A percentile compares a stretch with the other conserved stretches of the same genome.
phyloP scores from a whole-genome alignment of 2,888 invertebrate species.

The Cenopis cana region DNA sequence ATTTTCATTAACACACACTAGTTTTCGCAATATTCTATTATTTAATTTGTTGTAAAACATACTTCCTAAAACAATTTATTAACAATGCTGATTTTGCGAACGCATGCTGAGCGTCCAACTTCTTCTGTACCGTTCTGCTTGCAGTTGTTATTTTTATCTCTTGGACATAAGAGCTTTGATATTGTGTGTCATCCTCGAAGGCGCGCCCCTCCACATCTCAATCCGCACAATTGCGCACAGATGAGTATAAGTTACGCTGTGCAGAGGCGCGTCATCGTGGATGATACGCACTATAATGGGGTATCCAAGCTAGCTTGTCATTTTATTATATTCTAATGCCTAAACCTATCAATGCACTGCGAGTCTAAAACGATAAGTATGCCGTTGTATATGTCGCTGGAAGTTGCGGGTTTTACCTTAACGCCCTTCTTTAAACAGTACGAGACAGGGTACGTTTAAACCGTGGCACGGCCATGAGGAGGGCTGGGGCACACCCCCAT shows the following conservation, averaged over 20 bases:
- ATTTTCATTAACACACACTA: not conserved
- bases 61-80: not conserved
- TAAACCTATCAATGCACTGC: slow-evolving; percentile 4
- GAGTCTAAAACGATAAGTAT: not conserved
- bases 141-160: not conserved
- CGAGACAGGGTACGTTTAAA: not conserved
- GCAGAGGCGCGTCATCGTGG: no score
- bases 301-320: not conserved
- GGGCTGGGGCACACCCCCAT: not conserved
- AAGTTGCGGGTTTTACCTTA: not conserved
- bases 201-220: no score
- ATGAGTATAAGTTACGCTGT: no score
- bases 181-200: no score
- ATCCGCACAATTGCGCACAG: no score
- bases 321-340: not conserved
- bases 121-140: not conserved
- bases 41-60: not conserved
- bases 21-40: not conserved
- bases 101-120: not conserved
- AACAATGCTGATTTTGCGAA: not conserved
- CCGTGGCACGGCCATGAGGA: not conserved
- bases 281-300: no score
- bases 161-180: not conserved
- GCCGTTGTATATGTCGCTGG: not conserved
- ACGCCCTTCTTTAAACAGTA: not conserved